Base-by-base conservation (phyloP, 2,797 vertebrate species). In the Streptopelia turtur region DNA sequence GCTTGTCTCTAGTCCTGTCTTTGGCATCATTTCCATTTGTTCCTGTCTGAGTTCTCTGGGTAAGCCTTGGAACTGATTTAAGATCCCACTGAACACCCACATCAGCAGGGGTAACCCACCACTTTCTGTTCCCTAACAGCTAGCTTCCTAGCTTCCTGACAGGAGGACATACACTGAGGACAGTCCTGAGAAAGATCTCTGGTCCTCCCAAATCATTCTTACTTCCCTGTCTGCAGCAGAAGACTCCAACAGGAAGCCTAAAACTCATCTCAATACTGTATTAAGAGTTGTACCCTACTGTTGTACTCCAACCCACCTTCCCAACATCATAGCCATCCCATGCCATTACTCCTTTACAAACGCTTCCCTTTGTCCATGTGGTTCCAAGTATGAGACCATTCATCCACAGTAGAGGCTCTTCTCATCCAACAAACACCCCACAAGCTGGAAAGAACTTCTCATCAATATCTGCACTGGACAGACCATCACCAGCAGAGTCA, bases 311-410 rank as follows among this genome's bases (percentile, higher is more conserved):
- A 15, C 18, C 30, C 43, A 82, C 17, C 41, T 50, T 57, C 8
- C 24, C 39, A 72, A 6, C 24, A 49, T 27, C 66, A 65, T 0
- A 71, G 37, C 30, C 30, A 53, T 25, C 37, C 16, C 30, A 43
- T 20, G 18, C 50, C n/a, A 8, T 49, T 71, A 39, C 6, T 87
- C 37, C 33, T 70, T 65, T 27, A 70, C 22, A 27, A 41, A 56
- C 1, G 0, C 18, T 60, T 79, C 17, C 24, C 57, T 83, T 83
- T 39, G 25, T 8, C 57, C 52, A 9, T 0, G 0, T 0, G 0
- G 10, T 66, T 70, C 52, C 31, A 85, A 80, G 14, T 35, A 59
- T 0, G 0, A 89, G 15, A 50, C 5, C 21, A 17, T 47, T 81
- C 18, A 57, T 27, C 35, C 52, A 56, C 39, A 74, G 45, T 0